Base-by-base conservation (phyloP, 2,113 vertebrate genomes). In the Reinhardtius hippoglossoides region DNA sequence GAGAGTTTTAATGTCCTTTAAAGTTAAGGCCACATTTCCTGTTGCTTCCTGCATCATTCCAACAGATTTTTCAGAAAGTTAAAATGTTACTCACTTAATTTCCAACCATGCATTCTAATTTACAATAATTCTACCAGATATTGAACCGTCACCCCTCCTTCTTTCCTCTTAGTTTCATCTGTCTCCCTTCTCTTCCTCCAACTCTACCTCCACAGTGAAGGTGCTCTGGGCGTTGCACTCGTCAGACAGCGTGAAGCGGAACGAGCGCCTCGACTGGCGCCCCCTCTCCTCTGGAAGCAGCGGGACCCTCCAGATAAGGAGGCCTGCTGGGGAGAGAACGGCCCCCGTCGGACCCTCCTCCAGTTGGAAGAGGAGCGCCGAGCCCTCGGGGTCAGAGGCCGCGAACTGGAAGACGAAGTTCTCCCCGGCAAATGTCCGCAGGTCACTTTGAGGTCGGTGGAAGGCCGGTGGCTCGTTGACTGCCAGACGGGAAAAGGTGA, bases 381-480 rank as follows among this genome's bases (percentile, higher is more conserved):
- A 97, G 66, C 95, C 94, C 86, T 96, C 95, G 0, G 94, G 95
- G 90, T 95, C 96, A 1, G 67, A 91, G 0, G 94, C 95, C 4
- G 87, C 73, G 9, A 96, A 87, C 90, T 95, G 94, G 91, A 95
- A 96, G 88, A 96, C 94, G 81, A 96, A 96, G 85, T 95, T 95
- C 92, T 95, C 95, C 40, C 93, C 93, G 24, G 88, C 76, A 68
- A 96, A 97, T 0, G 95, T 94, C 81, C 85, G 87, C 73, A 96
- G 91, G 75, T 80, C 69, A 16, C 67, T 85, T 48, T 76, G 83
- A 31, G 94, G 94, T 24, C 15, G 84, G 84, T 94, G 94, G 89
- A 96, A 94, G 55, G 90, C 79, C 23, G 95, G 95, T 5, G 95
- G 92, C 81, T 89, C 83, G 80, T 96, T 96, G 83, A 93, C 94